phyloP scores from a whole-genome alignment of 2,797 vertebrate species.

The Malurus leucopterus region DNA sequence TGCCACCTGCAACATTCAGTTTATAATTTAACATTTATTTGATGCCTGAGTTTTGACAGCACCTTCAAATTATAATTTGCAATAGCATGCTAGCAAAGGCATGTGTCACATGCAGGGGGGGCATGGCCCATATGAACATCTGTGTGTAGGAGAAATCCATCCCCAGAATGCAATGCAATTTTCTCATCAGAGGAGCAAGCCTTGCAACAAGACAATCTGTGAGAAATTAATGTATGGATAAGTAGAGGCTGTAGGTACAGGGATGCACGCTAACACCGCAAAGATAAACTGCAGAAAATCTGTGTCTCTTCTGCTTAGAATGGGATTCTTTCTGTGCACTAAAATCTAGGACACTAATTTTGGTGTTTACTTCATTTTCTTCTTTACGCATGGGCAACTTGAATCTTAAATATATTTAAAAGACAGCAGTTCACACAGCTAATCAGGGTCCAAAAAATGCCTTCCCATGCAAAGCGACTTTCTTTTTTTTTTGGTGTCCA shows the following conservation, averaged over 20 bases:
- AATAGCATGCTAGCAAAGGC: not conserved
- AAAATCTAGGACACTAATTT: not conserved
- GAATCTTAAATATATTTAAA: not conserved
- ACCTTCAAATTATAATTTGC: not conserved
- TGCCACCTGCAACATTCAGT: not conserved
- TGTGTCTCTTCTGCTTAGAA: not conserved
- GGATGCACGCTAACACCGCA: not conserved
- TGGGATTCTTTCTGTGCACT: not conserved
- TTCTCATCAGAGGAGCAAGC: not conserved
- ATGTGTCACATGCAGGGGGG: fast-evolving
- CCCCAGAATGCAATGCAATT: not conserved
- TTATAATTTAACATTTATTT: not conserved
- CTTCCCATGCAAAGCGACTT: not conserved
- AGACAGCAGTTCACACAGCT: not conserved
- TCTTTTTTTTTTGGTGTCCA: too few relatives aligned
- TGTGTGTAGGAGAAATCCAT: not conserved
- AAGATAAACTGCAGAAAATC: not conserved
- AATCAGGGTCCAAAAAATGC: not conserved
- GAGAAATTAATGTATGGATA: not conserved
- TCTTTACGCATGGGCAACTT: not conserved
- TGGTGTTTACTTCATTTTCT: not conserved
- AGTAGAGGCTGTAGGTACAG: not conserved
- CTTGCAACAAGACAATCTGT: not conserved
- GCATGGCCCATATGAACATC: fast-evolving
- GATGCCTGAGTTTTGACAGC: not conserved